A percentile compares a stretch with the other conserved stretches of the same genome.
phyloP scores from a whole-genome alignment of 2,113 vertebrate species.

The Crotophaga sulcirostris region DNA sequence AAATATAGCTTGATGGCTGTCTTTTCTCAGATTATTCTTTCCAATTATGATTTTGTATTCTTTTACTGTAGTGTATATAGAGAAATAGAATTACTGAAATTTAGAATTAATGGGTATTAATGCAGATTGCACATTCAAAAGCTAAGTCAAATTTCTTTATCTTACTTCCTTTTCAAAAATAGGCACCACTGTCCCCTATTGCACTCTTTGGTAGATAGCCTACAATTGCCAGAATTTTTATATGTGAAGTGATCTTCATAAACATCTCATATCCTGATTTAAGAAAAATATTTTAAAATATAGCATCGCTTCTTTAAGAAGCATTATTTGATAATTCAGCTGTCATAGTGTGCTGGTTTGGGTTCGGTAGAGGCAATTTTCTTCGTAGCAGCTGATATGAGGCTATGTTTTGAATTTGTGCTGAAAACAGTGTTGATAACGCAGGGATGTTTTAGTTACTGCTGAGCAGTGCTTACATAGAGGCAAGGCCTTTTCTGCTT shows the following conservation, averaged over 20 bases:
- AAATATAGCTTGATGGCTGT: not conserved
- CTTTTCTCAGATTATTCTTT: not conserved
- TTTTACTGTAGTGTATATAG: not conserved
- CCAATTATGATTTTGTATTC: not conserved
- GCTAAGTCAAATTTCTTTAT: not conserved
- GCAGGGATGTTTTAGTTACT: accelerated
- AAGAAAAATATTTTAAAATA: not conserved
- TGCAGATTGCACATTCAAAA: not conserved
- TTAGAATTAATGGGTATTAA: not conserved
- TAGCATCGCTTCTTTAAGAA: not conserved
- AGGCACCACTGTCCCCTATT: not conserved
- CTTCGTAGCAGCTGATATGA: not conserved
- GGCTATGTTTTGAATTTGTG: not conserved
- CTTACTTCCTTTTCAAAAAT: not conserved
- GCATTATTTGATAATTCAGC: not conserved
- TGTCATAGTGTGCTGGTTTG: not conserved
- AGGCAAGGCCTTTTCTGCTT: not conserved
- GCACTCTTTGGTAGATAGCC: not conserved
- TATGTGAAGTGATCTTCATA: not conserved
- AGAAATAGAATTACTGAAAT: not conserved
- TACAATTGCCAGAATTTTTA: not conserved
- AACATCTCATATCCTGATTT: not conserved
- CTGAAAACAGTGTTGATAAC: not conserved
- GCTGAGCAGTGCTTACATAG: not conserved
- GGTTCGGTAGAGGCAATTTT: not conserved